Evolutionary conservation across 2,888 invertebrate species (phyloP).

Genomic region (Gryllus longicercus): DNA sequence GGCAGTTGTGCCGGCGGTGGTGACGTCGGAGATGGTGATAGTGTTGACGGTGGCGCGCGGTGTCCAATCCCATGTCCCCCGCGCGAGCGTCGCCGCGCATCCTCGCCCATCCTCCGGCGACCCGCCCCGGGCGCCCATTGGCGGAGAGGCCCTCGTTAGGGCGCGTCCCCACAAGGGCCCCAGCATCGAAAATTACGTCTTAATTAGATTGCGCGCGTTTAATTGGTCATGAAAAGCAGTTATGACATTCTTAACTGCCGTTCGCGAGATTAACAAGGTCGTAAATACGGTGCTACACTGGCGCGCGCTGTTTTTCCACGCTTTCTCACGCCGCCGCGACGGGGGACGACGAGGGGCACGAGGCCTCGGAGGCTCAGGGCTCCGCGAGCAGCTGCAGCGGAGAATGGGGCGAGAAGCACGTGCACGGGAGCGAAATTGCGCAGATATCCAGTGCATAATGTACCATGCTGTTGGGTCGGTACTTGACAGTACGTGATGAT

Average conservation of each 20-base stretch:
- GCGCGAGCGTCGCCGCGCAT: background rate
- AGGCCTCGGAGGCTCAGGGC: background rate
- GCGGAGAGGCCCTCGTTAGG: background rate
- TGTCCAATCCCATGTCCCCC: background rate
- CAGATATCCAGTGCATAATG: too few species aligned
- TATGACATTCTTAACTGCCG: constrained; percentile 17
- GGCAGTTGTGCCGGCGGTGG: too few species aligned
- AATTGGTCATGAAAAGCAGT: constrained; percentile 11
- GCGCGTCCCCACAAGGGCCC: background rate
- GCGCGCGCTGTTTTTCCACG: background rate
- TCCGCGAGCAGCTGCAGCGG: too few species aligned
- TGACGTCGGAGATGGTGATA: too few species aligned
- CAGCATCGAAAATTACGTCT: background rate
- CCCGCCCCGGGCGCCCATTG: background rate
- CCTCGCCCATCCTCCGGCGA: background rate
- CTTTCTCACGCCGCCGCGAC: background rate
- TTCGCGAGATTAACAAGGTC: constrained; percentile 17
- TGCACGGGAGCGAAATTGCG: too few species aligned
- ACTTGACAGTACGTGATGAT: too few species aligned
- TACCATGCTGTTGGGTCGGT: too few species aligned
- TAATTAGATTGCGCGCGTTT: constrained; percentile 17
- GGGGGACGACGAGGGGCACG: background rate
- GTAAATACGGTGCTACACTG: constrained; percentile 4
- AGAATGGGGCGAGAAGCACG: too few species aligned
- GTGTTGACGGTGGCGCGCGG: background rate